Evolutionary conservation across 2,113 vertebrate genomes (phyloP).

Genomic region (Calyptomena viridis): DNA sequence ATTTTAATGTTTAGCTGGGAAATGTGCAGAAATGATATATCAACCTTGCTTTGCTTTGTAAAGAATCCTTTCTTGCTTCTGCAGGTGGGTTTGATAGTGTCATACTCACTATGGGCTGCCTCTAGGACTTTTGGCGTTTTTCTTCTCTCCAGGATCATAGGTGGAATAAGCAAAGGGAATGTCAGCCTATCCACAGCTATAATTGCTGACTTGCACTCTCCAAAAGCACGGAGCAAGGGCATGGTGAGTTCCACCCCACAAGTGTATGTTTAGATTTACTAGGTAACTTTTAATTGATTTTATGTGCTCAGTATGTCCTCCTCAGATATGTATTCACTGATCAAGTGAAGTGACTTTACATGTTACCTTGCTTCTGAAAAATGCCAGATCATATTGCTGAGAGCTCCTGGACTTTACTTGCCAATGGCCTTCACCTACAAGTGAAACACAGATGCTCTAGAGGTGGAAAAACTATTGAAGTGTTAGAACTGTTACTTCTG

Average conservation of each 20-base stretch:
- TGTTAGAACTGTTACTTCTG: not conserved
- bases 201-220: constrained; percentile 86
- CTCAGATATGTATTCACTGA: not conserved
- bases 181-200: constrained; percentile 92
- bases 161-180: constrained; percentile 93
- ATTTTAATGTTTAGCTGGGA: not conserved
- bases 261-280: not conserved
- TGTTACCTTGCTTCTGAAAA: not conserved
- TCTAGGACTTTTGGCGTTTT: constrained; percentile 89
- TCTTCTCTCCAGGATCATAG: constrained; percentile 89
- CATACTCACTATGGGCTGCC: constrained; percentile 89
- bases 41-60: not conserved
- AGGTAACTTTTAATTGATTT: not conserved
- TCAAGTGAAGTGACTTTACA: not conserved
- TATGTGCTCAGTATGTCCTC: not conserved
- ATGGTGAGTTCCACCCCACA: constrained; percentile 88
- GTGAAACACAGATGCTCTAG: not conserved
- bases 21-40: not conserved
- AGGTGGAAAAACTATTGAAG: not conserved
- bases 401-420: not conserved
- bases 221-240: constrained; percentile 85
- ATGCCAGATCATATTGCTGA: not conserved
- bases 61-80: not conserved
- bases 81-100: constrained; percentile 86
- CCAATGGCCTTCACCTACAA: not conserved